phyloP scores from a whole-genome alignment of 1,140 invertebrate genomes.

The Coelopa frigida region DNA sequence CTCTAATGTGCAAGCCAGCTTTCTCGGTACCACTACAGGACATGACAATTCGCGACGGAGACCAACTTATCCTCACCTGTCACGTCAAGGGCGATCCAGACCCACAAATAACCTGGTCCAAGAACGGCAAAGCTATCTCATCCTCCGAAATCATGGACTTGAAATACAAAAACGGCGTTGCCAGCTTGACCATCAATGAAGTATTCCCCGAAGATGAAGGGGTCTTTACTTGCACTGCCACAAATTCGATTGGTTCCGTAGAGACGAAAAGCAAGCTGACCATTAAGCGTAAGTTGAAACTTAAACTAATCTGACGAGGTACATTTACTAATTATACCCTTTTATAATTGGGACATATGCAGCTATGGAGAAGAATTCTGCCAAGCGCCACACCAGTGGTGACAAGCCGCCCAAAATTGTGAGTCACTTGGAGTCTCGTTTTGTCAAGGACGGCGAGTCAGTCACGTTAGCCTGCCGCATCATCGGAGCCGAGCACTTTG shows the following conservation, averaged over 20 bases:
- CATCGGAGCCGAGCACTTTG: too few species aligned
- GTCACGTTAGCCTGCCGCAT: too few species aligned
- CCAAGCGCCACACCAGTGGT: too few species aligned
- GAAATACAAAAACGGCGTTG: slow-evolving; percentile 83
- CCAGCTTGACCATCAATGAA: slow-evolving; percentile 79
- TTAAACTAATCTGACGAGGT: too few species aligned
- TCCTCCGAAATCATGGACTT: slow-evolving; percentile 82
- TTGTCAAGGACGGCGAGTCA: too few species aligned
- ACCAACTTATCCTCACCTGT: slow-evolving; percentile 67
- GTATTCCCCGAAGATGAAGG: slow-evolving; percentile 93
- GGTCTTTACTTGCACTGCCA: slow-evolving; percentile 79
- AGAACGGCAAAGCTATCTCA: slow-evolving; percentile 64
- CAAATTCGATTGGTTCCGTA: slow-evolving; percentile 76
- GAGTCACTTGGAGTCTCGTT: too few species aligned
- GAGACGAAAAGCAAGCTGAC: slow-evolving; percentile 77
- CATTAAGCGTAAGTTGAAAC: slow-evolving; percentile 77
- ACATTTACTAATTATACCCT: too few species aligned
- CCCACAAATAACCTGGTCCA: slow-evolving; percentile 79
- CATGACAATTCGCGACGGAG: slow-evolving; percentile 70
- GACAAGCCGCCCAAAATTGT: too few species aligned
- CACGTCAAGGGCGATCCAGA: slow-evolving; percentile 85
- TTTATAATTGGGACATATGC: too few species aligned
- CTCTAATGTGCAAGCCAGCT: slow-evolving; percentile 73
- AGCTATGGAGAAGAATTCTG: too few species aligned
- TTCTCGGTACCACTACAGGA: slow-evolving; percentile 68